phyloP scores from a whole-genome alignment of 2,888 invertebrate genomes.

The Tenthredo livida region DNA sequence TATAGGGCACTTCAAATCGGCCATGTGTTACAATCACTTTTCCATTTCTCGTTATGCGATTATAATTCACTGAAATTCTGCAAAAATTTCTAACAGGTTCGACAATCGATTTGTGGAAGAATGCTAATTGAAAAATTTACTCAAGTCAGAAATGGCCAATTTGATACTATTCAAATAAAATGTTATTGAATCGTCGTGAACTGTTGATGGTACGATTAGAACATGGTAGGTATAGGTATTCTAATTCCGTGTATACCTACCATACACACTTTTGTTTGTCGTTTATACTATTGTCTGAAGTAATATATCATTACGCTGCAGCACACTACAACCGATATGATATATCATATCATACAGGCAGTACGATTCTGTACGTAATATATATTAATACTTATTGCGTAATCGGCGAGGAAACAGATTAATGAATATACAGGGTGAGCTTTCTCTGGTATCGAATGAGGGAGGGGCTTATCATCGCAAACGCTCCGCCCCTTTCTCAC shows the following conservation, averaged over 20 bases:
- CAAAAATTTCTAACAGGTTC: neutral
- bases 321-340: neutral
- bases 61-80: neutral
- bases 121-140: neutral
- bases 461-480: no score
- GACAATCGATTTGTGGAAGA: neutral
- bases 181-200: neutral
- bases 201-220: neutral
- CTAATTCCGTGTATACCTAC: neutral
- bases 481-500: no score
- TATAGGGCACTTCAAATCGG: constrained; percentile 8
- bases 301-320: neutral
- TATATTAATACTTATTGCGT: neutral
- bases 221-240: neutral
- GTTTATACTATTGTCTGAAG: neutral
- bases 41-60: neutral
- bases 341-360: neutral
- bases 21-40: constrained; percentile 1
- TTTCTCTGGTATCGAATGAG: no score
- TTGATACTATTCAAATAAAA: neutral
- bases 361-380: neutral
- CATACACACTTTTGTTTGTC: neutral
- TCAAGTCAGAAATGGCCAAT: neutral
- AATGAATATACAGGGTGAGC: no score
- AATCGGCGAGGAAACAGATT: neutral